phyloP scores from a whole-genome alignment of 1,140 invertebrate genomes.

The Sminthurides bifidus region DNA sequence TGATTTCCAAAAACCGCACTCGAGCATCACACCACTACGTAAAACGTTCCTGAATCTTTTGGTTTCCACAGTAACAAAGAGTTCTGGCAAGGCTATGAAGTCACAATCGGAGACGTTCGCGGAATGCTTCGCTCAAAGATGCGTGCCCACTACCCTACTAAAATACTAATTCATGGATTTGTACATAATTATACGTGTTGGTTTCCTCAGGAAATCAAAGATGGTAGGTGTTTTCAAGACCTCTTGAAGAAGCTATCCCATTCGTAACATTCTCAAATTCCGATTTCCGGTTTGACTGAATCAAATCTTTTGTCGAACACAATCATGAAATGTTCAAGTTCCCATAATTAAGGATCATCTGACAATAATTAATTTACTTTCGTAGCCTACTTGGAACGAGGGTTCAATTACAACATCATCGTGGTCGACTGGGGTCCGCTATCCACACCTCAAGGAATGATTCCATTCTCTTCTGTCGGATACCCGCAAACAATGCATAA shows the following conservation, averaged over 20 bases:
- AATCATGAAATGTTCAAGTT: too few species aligned
- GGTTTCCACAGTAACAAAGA: too few species aligned
- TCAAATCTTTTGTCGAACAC: neutral
- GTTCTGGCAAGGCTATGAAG: neutral
- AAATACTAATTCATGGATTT: conserved; percentile 8
- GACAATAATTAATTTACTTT: too few species aligned
- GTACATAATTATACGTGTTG: neutral
- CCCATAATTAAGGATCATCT: too few species aligned
- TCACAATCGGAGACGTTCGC: neutral
- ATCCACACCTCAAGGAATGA: conserved; percentile 34
- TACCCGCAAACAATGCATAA: conserved; percentile 51
- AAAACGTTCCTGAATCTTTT: too few species aligned
- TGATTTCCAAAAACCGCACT: too few species aligned
- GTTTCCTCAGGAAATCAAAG: conserved; percentile 7
- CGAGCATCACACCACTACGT: too few species aligned
- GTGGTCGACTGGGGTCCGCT: conserved; percentile 53
- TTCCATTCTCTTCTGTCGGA: conserved; percentile 52
- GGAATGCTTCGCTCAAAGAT: neutral
- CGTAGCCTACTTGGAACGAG: neutral
- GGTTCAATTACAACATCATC: conserved; percentile 44
- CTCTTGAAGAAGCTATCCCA: too few species aligned
- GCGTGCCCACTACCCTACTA: neutral
- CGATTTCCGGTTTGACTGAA: too few species aligned
- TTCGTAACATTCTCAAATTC: too few species aligned
- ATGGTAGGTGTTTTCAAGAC: neutral